Base-by-base conservation (phyloP, 1,140 invertebrate species). In the Pogonomyrmex barbatus region DNA sequence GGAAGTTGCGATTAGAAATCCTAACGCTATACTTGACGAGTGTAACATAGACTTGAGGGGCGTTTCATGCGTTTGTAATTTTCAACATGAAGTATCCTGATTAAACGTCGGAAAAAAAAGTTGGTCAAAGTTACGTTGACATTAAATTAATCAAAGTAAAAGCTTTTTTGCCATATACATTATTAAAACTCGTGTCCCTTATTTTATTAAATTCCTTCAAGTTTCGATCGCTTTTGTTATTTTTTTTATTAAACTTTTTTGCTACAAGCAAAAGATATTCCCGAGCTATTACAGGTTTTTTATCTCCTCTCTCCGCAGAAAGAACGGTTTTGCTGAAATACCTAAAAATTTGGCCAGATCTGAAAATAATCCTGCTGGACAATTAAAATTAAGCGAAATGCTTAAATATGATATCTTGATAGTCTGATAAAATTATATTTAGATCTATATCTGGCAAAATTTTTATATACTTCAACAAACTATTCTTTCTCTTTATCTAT, bases 91-190 rank as follows among this genome's bases (percentile, higher is more conserved):
- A 56, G 42, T n/a, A 30, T 42, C 54, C 6, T 42, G 36, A 75
- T 56, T 42, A 75, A 56, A 75, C 54, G 56, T 6, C 17, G n/a
- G n/a, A 42, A 14, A 10, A 9, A 56, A 58, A 58, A 56, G 10
- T 58, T 58, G 3, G n/a, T 56, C 24, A 3, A 71, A 54, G 68
- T 52, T 12, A 39, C 17, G 52, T 73, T 56, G 33, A 73, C 50
- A 56, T 56, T 2, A 56, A 56, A 73, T 73, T 68, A 68, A 50
- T 68, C 65, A 39, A 56, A 73, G 17, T 36, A 12, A 56, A 39
- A 73, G 70, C 70, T 39, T 4, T 39, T 73, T 73, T 12, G 33
- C 33, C 2, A 8, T 2, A 0, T 39, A 12, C 50, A 56, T 73
- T 73, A 24, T 73, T 73, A 33, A 39, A 56, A 24, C 33, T 73